Evolutionary conservation across 2,113 vertebrate species (phyloP).

Genomic region (Monarcha castaneiventris): DNA sequence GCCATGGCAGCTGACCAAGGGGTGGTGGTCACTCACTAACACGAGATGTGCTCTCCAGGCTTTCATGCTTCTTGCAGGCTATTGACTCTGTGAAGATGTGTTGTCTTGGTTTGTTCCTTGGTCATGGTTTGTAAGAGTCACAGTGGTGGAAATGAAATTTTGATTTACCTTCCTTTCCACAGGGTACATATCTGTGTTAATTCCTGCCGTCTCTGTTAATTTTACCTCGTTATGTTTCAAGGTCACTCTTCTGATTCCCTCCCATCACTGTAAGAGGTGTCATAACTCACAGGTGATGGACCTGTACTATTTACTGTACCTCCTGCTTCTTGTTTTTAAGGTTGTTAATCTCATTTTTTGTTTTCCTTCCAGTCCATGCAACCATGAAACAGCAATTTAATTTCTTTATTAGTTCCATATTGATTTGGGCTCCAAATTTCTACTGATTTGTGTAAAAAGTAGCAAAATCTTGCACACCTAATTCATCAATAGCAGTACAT

Average conservation of each 20-base stretch:
- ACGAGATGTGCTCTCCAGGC: not conserved
- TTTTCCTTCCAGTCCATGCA: not conserved
- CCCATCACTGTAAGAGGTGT: not conserved
- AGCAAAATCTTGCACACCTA: not conserved
- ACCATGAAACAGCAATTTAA: not conserved
- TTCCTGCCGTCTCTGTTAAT: not conserved
- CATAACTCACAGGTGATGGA: not conserved
- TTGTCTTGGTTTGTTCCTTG: not conserved
- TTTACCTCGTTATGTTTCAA: not conserved
- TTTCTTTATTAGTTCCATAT: not conserved
- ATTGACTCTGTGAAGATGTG: fast-evolving
- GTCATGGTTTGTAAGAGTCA: not conserved
- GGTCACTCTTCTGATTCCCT: not conserved
- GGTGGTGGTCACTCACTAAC: fast-evolving
- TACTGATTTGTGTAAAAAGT: not conserved
- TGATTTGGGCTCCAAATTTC: not conserved
- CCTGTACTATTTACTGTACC: not conserved
- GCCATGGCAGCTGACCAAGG: not conserved
- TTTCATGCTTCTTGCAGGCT: not conserved
- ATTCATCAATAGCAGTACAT: not conserved
- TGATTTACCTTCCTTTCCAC: not conserved
- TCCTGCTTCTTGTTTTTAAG: not conserved
- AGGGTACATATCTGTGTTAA: not conserved
- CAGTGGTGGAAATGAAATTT: not conserved
- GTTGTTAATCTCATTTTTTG: not conserved